Evolutionary conservation across 2,113 vertebrate species (phyloP).

Genomic region (Mirounga angustirostris): DNA sequence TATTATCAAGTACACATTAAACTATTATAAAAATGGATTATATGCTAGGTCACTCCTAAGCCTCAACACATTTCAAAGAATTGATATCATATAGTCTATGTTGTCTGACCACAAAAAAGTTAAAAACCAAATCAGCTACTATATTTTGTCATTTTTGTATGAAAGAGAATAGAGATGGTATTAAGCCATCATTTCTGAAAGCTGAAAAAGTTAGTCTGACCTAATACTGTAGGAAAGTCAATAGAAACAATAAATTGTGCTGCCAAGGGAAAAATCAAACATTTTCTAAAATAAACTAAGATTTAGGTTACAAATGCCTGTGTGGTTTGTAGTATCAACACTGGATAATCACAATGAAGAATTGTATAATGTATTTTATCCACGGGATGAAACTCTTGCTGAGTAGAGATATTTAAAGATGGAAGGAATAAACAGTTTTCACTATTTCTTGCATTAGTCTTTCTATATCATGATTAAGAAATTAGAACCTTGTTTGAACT

Average conservation of each 20-base stretch:
- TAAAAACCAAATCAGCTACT: background rate
- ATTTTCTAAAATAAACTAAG: constrained; percentile 72
- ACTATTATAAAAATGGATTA: background rate
- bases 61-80: background rate
- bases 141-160: background rate
- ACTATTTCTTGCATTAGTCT: background rate
- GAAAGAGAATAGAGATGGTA: background rate
- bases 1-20: background rate
- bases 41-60: background rate
- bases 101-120: background rate
- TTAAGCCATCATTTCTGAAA: constrained; percentile 35
- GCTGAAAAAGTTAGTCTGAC: background rate
- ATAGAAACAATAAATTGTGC: constrained; percentile 40
- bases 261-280: constrained; percentile 36
- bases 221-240: constrained; percentile 37
- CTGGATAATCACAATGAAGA: constrained; percentile 5
- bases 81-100: background rate
- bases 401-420: constrained; percentile 32
- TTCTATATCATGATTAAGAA: constrained; percentile 23
- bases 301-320: constrained; percentile 17
- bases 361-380: constrained; percentile 41
- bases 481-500: constrained; percentile 2
- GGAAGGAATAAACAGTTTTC: background rate
- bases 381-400: background rate
- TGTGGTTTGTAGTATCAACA: background rate